Conservation (phyloP, 2,888 invertebrate species). For the Rapana venosa region DNA sequence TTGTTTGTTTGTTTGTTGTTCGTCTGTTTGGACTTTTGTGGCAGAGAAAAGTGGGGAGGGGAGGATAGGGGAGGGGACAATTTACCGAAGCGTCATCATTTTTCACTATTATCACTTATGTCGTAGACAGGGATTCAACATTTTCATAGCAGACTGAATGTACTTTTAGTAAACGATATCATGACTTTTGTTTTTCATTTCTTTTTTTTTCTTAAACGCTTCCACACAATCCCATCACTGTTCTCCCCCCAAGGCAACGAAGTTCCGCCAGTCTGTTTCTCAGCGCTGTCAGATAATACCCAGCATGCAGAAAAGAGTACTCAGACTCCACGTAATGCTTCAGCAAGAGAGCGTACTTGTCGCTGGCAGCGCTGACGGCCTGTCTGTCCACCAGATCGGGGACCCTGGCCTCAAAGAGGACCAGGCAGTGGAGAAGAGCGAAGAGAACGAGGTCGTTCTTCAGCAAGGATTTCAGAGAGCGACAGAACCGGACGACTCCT, state of each 20-base stretch:
- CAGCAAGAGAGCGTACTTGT: constrained; percentile 79
- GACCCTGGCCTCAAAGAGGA: constrained; percentile 22
- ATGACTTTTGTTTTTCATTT: no score
- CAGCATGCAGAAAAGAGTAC: constrained; percentile 61
- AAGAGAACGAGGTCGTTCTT: constrained; percentile 92
- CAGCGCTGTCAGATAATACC: constrained; percentile 25
- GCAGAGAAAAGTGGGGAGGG: no score
- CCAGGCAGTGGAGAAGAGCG: constrained; percentile 81
- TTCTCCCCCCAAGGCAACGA: constrained; percentile 15
- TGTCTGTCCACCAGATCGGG: constrained; percentile 43
- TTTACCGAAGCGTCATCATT: no score
- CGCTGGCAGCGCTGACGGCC: constrained; percentile 72
- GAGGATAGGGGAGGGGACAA: no score
- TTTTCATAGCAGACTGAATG: no score
- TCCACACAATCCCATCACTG: background rate
- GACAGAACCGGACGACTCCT: constrained; percentile 72
- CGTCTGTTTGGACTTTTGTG: no score
- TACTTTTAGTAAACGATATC: no score
- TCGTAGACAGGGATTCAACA: no score
- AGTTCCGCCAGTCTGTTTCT: constrained; percentile 29
- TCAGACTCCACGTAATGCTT: constrained; percentile 77
- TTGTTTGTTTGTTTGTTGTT: no score
- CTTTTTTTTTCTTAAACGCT: no score
- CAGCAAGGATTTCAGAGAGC: constrained; percentile 77
- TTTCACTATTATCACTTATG: no score